A percentile compares a stretch with the other conserved stretches of the same genome.
Evolutionary conservation across 1,140 invertebrate genomes (phyloP).

Genomic region (Aphaenogaster rudis): DNA sequence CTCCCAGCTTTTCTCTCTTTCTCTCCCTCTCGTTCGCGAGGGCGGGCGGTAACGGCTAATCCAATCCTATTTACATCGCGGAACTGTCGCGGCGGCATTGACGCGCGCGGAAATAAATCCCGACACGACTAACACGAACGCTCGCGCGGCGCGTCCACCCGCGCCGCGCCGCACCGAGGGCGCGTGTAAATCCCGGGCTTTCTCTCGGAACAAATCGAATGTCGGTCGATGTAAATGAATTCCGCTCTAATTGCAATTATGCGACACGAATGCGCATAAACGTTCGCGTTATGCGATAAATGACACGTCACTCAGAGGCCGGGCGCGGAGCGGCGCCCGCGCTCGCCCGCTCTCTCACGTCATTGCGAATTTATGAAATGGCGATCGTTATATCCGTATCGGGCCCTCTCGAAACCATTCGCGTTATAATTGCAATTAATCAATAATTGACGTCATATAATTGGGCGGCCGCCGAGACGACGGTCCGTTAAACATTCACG

Average conservation of each 20-base stretch:
- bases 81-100: slow-evolving; percentile 64
- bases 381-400: slow-evolving; percentile 74
- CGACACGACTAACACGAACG: slow-evolving; percentile 56
- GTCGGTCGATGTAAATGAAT: slow-evolving; percentile 79
- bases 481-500: slow-evolving; percentile 69
- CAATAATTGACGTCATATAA: slow-evolving; percentile 73
- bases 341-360: slow-evolving; percentile 48
- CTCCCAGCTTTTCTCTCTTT: slow-evolving; percentile 3
- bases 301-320: slow-evolving; percentile 74
- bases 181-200: slow-evolving; percentile 72
- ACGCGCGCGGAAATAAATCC: slow-evolving; percentile 76
- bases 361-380: slow-evolving; percentile 77
- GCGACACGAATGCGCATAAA: slow-evolving; percentile 74
- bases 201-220: slow-evolving; percentile 77
- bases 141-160: slow-evolving; percentile 20
- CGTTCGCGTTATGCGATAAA: slow-evolving; percentile 75
- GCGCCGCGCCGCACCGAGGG: slow-evolving; percentile 30
- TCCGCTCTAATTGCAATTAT: slow-evolving; percentile 80
- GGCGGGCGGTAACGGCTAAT: slow-evolving; percentile 52
- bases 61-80: slow-evolving; percentile 75
- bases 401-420: slow-evolving; percentile 60
- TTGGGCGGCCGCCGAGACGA: slow-evolving; percentile 66
- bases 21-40: background rate
- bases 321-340: slow-evolving; percentile 22
- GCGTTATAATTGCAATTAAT: slow-evolving; percentile 74